phyloP scores from a whole-genome alignment of 1,140 invertebrate genomes.

The Eueides isabella region DNA sequence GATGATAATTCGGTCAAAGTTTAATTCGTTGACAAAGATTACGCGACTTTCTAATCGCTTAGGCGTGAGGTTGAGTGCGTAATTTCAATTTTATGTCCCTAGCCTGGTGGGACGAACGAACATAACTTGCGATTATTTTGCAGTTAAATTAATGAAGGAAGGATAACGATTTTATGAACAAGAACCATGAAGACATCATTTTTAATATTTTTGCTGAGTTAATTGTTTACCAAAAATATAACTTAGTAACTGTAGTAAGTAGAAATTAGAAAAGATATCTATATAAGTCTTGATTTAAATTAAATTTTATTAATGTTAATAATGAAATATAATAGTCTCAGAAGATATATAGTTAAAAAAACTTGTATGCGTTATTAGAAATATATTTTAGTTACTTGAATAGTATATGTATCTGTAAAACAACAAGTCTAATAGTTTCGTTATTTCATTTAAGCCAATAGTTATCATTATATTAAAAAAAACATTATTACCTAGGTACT shows the following conservation, averaged over 20 bases:
- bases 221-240: not conserved
- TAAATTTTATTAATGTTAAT: no score
- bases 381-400: no score
- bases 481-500: not conserved
- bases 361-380: no score
- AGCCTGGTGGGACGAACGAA: conserved; percentile 68
- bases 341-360: no score
- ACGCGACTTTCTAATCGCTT: conserved; percentile 60
- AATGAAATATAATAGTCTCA: no score
- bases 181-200: conserved; percentile 18
- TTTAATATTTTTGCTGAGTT: not conserved
- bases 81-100: conserved; percentile 72
- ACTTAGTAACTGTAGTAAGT: not conserved
- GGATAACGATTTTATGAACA: conserved; percentile 30
- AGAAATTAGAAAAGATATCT: not conserved
- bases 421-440: no score
- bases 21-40: conserved; percentile 80
- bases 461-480: not conserved
- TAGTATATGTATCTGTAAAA: no score
- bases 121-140: conserved; percentile 50
- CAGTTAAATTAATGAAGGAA: conserved; percentile 59
- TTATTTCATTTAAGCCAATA: no score
- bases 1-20: conserved; percentile 79
- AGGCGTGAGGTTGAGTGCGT: conserved; percentile 62
- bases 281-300: not conserved